Base-by-base conservation (phyloP, 1,140 invertebrate genomes). In the Leptopilina clavipes region DNA sequence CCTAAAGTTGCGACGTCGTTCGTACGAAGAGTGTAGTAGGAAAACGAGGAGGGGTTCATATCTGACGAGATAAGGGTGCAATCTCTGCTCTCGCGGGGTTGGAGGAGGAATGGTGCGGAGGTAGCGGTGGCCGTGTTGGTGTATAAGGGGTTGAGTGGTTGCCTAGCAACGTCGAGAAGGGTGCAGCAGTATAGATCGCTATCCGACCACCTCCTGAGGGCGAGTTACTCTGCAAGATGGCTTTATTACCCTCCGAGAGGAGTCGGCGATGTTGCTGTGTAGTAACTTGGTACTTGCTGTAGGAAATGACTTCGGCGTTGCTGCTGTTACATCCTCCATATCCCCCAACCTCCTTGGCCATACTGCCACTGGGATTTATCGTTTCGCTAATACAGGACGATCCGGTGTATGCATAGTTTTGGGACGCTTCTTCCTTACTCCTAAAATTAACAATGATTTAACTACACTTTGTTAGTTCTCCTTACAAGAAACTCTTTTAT, bases 171-270 rank as follows among this genome's bases (percentile, higher is more conserved):
- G 82, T 70, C 76, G 83, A 84, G 85, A 85, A 84, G 85, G 85
- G 85, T 80, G 84, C 86, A 83, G 78, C 84, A 86, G 86, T 88
- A 86, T 88, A 87, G 85, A 86, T 88, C 87, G 86, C 86, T 88
- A 87, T 86, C 86, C 86, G 81, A 77, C 83, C 82, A 85, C 84
- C 85, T 86, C 85, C 86, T 84, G 80, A 84, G 85, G 84, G 83
- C 85, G 86, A 84, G 82, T 78, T 85, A 82, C 83, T 86, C 83
- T 75, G 84, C 87, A 88, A 88, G 87, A 88, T 88, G 86, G 87
- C 86, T 88, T 88, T 87, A 87, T 87, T 88, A 88, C 86, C 85
- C 86, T 86, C 80, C 82, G 82, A 83, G 86, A 86, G 85, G 84
- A 86, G 81, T 83, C 77, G 83, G 83, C 82, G 84, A 84, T 86